phyloP scores from a whole-genome alignment of 2,888 invertebrate genomes.

The Isotomurus palustris region DNA sequence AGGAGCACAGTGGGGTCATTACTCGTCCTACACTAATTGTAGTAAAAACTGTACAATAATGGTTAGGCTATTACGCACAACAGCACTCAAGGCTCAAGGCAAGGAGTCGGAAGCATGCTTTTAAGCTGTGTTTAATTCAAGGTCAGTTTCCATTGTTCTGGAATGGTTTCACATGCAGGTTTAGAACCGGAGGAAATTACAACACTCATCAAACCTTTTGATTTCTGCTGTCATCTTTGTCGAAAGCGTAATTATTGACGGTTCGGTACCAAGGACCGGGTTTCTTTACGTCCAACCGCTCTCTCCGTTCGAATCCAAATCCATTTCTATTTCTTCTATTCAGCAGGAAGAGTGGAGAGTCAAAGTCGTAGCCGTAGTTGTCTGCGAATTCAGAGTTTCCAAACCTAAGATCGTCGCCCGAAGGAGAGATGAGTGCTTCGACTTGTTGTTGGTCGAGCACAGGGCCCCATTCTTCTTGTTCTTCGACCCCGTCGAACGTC shows the following conservation, averaged over 20 bases:
- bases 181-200: too few species aligned
- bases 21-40: too few species aligned
- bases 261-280: conserved; percentile 80
- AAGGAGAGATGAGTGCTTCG: conserved; percentile 14
- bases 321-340: conserved; percentile 15
- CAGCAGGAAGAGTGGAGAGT: conserved; percentile 5
- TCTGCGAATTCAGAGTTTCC: conserved; percentile 27
- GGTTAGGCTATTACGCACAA: too few species aligned
- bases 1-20: too few species aligned
- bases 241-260: conserved; percentile 58
- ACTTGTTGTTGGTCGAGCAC: conserved; percentile 11
- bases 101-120: too few species aligned
- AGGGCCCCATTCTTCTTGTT: conserved; percentile 2
- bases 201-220: conserved; percentile 9
- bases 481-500: neutral
- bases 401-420: conserved; percentile 17
- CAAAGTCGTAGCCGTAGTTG: conserved; percentile 10
- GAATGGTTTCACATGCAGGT: too few species aligned
- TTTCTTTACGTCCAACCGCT: conserved; percentile 88
- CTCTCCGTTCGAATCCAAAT: conserved; percentile 68
- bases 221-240: conserved; percentile 43
- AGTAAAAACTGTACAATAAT: too few species aligned
- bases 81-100: too few species aligned
- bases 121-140: too few species aligned
- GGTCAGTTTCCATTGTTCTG: neutral